Evolutionary conservation across 2,797 vertebrate genomes (phyloP), one percentile per base, ranked within the genome.

Genomic region (Tympanoctomys barrerae): DNA sequence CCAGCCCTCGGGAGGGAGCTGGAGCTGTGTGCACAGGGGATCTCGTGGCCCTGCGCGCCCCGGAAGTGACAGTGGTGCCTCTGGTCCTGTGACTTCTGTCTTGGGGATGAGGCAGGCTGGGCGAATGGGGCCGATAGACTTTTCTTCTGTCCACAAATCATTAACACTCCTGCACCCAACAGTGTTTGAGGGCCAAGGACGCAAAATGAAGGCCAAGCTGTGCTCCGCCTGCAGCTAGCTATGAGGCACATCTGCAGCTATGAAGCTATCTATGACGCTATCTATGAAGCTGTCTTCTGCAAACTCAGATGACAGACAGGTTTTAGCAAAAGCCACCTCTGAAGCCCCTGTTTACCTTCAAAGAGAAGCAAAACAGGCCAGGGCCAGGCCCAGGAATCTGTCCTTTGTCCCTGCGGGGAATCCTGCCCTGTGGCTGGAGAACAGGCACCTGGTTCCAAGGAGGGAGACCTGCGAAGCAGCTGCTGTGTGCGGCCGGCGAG

Each of bases 1-100:
- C 1, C 49, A 0, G 49, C 31, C 21, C 49, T 21, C 6, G 28
- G 31, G 31, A 11, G 9, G 46, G 75, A 10, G 4, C 75, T 21
- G 46, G 28, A 21, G 26, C 13, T 75, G 42, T 16, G 2, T 26
- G 13, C 5, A 75, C 42, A 5, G 24, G 6, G 2, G 0, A 6
- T 28, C 39, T 73, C 10, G 2, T 2, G 24, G 18, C 39, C 36
- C 42, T 2, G 24, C 46, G 73, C 0, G 12, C 12, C 68, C 73
- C 4, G 39, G 26, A 49, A 49, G 5, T 18, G 42, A 49, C 26
- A 31, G 9, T 18, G 14, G 42, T 49, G 73, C 24, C 73, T 28
- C 31, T 22, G 33, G 33, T 52, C 77, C 33, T 18, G 28, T 11
- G 28, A 5, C 77, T 49, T 22, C 46, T 22, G 28, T 49, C 73